A percentile compares a stretch with the other conserved stretches of the same genome.
Conservation (phyloP, 2,888 invertebrate genomes). For the Eustalomyia histrio region DNA sequence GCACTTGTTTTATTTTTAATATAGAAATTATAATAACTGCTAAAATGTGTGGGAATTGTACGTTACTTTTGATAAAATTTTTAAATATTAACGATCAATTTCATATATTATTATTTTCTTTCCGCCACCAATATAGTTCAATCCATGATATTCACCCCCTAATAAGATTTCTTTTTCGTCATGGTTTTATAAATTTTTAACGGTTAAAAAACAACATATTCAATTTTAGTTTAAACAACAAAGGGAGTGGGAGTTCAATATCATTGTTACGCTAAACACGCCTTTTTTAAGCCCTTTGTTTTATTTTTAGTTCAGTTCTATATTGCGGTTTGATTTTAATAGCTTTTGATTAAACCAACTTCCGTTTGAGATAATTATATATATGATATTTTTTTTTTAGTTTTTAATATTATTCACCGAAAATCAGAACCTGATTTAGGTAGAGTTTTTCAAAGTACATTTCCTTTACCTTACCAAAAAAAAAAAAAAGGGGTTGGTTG, state of each 20-base stretch:
- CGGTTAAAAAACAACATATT: conserved; percentile 47
- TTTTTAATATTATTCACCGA: not conserved
- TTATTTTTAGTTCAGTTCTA: conserved; percentile 13
- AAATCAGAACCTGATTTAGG: conserved; percentile 49
- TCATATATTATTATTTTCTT: not conserved
- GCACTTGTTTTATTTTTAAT: conserved; percentile 41
- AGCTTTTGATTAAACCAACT: conserved; percentile 55
- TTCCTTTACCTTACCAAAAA: not conserved
- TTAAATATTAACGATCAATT: conserved; percentile 1
- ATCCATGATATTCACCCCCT: conserved; percentile 54
- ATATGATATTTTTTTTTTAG: not conserved
- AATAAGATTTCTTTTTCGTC: conserved; percentile 48
- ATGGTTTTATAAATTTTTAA: conserved; percentile 53
- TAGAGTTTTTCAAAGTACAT: not conserved
- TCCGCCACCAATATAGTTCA: conserved; percentile 16
- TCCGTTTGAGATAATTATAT: conserved; percentile 60
- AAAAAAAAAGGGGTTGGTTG: conserved; percentile 55
- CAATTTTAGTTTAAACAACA: conserved; percentile 1
- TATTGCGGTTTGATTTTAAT: conserved; percentile 54
- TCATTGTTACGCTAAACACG: conserved; percentile 35
- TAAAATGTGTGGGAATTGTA: conserved; percentile 33
- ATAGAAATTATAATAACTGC: conserved; percentile 23
- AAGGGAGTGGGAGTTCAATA: conserved; percentile 35
- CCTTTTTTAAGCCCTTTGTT: conserved; percentile 46
- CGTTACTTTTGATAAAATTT: conserved; percentile 36